Conservation (phyloP, 1,140 invertebrate genomes). For the Triops longicaudatus region DNA sequence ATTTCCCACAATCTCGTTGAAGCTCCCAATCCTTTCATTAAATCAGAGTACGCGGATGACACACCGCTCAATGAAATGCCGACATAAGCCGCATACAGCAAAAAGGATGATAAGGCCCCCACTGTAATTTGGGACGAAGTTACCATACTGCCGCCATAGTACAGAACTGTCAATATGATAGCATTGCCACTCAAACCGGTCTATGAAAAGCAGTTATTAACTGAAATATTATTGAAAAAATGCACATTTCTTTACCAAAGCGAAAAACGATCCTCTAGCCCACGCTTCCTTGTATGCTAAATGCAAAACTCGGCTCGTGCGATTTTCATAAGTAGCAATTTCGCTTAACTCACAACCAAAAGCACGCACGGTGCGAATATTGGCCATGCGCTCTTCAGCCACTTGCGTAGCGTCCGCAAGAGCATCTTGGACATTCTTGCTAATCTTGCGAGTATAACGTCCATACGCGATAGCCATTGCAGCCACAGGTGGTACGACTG, state of each 20-base stretch:
- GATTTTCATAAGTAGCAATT: conserved; percentile 55
- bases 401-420: conserved; percentile 72
- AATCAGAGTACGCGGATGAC: conserved; percentile 81
- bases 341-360: conserved; percentile 81
- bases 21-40: conserved; percentile 88
- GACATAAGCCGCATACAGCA: conserved; percentile 86
- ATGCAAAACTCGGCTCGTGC: conserved; percentile 63
- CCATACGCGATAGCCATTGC: conserved; percentile 81
- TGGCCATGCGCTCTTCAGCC: conserved; percentile 86
- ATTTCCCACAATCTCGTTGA: conserved; percentile 80
- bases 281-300: conserved; percentile 80
- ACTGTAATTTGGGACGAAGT: conserved; percentile 70
- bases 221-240: conserved; percentile 23
- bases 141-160: conserved; percentile 86
- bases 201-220: conserved; percentile 44
- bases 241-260: conserved; percentile 54
- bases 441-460: conserved; percentile 74
- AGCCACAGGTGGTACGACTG: conserved; percentile 81
- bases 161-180: conserved; percentile 83
- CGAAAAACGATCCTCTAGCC: conserved; percentile 83
- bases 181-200: conserved; percentile 87
- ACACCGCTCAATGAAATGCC: conserved; percentile 79
- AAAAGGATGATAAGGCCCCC: conserved; percentile 80
- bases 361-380: conserved; percentile 86
- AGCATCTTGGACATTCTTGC: conserved; percentile 66